Percentiles rank a stretch among this genome's conserved stretches.
These are phyloP conservation scores for Blera fallax DNA, from an alignment of 2,888 invertebrate species.

Conservation along the genomic window DNA sequence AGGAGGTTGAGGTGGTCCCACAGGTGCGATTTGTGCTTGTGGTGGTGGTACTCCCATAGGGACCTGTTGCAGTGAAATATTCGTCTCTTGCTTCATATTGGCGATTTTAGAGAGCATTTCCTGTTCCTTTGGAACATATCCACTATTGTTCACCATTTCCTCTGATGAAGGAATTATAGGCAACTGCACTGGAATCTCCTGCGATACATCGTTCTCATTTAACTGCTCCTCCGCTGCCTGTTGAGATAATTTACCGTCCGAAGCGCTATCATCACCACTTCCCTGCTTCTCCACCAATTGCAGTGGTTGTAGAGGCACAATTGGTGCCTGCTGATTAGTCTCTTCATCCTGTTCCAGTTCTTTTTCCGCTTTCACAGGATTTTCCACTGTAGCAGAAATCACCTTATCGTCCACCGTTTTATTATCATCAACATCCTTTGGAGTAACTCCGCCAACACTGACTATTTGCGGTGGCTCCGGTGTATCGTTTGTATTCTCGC, in stretches of 20 bases:
- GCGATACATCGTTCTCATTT: constrained; percentile 75
- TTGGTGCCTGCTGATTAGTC: constrained; percentile 80
- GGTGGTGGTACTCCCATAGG: constrained; percentile 76
- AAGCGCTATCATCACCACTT: constrained; percentile 29
- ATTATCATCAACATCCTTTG: constrained; percentile 81
- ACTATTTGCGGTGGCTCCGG: constrained; percentile 80
- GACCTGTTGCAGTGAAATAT: constrained; percentile 73
- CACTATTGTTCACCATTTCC: constrained; percentile 76
- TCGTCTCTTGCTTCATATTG: constrained; percentile 81
- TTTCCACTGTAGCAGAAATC: constrained; percentile 63
- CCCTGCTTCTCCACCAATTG: constrained; percentile 48
- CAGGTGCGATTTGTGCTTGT: constrained; percentile 75
- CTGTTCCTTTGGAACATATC: constrained; percentile 78
- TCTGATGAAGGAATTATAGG: constrained; percentile 65
- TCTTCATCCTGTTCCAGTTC: constrained; percentile 78
- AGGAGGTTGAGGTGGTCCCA: constrained; percentile 66
- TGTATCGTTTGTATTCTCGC: constrained; percentile 82
- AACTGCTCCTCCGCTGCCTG: constrained; percentile 75
- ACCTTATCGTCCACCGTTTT: constrained; percentile 65
- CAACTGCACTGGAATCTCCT: constrained; percentile 44
- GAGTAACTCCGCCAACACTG: constrained; percentile 73
- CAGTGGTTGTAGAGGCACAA: constrained; percentile 63
- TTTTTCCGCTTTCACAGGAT: constrained; percentile 73
- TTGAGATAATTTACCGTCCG: constrained; percentile 73
- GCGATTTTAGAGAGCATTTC: constrained; percentile 81